A percentile compares a stretch with the other conserved stretches of the same genome.
These are phyloP conservation scores for Benitochromis conjunctus DNA, from an alignment of 2,113 vertebrate species.

Conservation along the genomic window DNA sequence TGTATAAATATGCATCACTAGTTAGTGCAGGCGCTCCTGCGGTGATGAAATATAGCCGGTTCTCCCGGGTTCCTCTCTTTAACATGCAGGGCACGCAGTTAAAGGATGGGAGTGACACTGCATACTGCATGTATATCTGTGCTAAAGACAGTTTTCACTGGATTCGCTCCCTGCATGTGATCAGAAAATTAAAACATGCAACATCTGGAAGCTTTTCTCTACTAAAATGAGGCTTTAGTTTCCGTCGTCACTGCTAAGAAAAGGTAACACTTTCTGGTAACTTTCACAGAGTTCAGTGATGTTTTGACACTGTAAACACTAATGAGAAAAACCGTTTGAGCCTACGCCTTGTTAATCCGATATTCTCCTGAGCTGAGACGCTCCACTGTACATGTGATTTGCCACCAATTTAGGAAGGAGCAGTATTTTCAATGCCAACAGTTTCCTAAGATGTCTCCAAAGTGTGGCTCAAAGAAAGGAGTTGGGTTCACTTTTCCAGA, in stretches of 20 bases:
- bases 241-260: background rate
- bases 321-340: slow-evolving; percentile 22
- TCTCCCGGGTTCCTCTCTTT: slow-evolving; percentile 35
- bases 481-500: background rate
- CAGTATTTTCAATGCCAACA: background rate
- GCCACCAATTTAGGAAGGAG: background rate
- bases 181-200: background rate
- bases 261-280: background rate
- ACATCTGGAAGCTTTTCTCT: background rate
- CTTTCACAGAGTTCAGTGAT: background rate
- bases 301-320: slow-evolving; percentile 9
- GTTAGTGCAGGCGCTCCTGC: slow-evolving; percentile 34
- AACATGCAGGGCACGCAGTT: slow-evolving; percentile 40
- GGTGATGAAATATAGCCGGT: slow-evolving; percentile 55
- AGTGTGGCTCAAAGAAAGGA: background rate
- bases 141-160: slow-evolving; percentile 3
- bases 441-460: background rate
- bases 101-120: slow-evolving; percentile 15
- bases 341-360: background rate
- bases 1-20: slow-evolving; percentile 54
- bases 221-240: background rate
- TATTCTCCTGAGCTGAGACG: background rate
- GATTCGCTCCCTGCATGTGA: background rate
- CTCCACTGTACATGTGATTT: background rate
- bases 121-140: background rate